These are phyloP conservation scores for Seladonia tumulorum DNA, from an alignment of 2,888 invertebrate species.

Conservation along the genomic window DNA sequence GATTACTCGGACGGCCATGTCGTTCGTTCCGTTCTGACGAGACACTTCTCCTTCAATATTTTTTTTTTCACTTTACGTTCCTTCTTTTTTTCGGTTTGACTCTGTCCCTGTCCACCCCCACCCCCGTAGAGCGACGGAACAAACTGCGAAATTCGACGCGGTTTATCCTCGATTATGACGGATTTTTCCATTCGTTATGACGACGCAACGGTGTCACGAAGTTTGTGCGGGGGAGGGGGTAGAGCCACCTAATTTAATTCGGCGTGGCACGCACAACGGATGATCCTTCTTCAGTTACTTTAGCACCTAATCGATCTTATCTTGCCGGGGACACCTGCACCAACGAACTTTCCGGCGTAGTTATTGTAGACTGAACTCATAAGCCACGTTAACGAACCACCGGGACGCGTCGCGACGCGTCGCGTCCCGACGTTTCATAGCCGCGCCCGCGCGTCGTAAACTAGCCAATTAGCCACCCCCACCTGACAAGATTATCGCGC, in stretches of 20 bases:
- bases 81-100: not conserved
- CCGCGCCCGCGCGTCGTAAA: constrained; percentile 61
- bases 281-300: constrained; percentile 53
- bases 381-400: constrained; percentile 68
- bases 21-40: not conserved
- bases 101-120: too few species aligned
- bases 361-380: constrained; percentile 62
- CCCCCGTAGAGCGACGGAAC: not conserved
- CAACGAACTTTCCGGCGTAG: constrained; percentile 57
- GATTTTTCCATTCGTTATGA: constrained; percentile 14
- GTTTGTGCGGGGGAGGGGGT: not conserved
- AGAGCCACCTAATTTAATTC: constrained; percentile 41
- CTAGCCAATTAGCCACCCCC: constrained; percentile 65
- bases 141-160: not conserved
- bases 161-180: not conserved
- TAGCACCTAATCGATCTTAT: constrained; percentile 61
- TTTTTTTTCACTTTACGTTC: not conserved
- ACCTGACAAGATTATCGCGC: constrained; percentile 64
- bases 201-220: constrained; percentile 5
- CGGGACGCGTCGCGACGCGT: constrained; percentile 43
- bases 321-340: constrained; percentile 46
- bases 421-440: constrained; percentile 42
- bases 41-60: not conserved
- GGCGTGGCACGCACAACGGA: constrained; percentile 22
- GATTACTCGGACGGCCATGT: not conserved